Evolutionary conservation across 2,113 vertebrate genomes (phyloP).

Genomic region (Gasterosteus aculeatus): DNA sequence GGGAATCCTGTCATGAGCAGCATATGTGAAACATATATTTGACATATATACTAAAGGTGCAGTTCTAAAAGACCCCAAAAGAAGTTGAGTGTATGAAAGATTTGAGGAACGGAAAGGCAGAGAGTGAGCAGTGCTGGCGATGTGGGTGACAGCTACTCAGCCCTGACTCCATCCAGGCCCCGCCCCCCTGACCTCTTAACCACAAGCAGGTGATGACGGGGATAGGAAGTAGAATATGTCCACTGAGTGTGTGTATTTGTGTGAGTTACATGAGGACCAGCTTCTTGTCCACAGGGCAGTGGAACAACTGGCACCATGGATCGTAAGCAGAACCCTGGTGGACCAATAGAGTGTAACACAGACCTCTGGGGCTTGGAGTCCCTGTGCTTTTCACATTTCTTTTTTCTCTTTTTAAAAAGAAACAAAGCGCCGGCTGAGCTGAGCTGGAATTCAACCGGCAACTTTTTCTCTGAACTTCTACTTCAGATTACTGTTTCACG

Average conservation of each 20-base stretch:
- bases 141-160: slow-evolving; percentile 66
- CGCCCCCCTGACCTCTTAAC: slow-evolving; percentile 68
- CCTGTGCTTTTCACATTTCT: slow-evolving; percentile 46
- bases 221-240: slow-evolving; percentile 73
- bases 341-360: slow-evolving; percentile 35
- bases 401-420: neutral
- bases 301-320: slow-evolving; percentile 77
- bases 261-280: slow-evolving; percentile 59
- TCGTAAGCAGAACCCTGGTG: slow-evolving; percentile 67
- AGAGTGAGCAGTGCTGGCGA: slow-evolving; percentile 25
- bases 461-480: neutral
- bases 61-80: neutral
- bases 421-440: neutral
- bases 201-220: slow-evolving; percentile 74
- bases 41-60: neutral
- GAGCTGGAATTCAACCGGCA: slow-evolving; percentile 27
- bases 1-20: slow-evolving; percentile 3
- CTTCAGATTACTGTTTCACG: neutral
- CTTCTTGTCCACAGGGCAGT: slow-evolving; percentile 66
- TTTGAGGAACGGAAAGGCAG: slow-evolving; percentile 28
- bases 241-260: slow-evolving; percentile 42
- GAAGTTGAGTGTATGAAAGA: slow-evolving; percentile 18
- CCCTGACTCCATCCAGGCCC: slow-evolving; percentile 53
- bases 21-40: slow-evolving; percentile 9
- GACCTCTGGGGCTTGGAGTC: slow-evolving; percentile 68